A percentile compares a stretch with the other conserved stretches of the same genome.
phyloP scores from a whole-genome alignment of 2,888 invertebrate species.

The Tetheella fluctuosa region DNA sequence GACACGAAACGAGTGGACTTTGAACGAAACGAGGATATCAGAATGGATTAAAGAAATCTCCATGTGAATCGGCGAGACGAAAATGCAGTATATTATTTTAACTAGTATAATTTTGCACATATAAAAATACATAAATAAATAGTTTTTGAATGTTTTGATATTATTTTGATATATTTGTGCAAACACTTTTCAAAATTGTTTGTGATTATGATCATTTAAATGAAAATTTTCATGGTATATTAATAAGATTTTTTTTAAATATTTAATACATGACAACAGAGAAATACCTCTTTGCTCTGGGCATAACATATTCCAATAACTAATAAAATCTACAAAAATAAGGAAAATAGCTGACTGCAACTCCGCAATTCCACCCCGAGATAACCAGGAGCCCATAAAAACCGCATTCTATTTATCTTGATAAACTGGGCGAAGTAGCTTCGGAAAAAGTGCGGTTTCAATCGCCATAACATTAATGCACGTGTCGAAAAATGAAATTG shows the following conservation, averaged over 20 bases:
- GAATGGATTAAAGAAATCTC: slow-evolving; percentile 67
- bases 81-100: slow-evolving; percentile 43
- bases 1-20: slow-evolving; percentile 75
- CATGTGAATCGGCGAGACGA: slow-evolving; percentile 48
- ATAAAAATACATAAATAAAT: not conserved
- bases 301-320: not conserved
- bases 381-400: not conserved
- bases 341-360: not conserved
- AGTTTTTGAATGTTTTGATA: too few species aligned
- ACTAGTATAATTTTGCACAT: slow-evolving; percentile 25
- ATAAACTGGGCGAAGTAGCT: slow-evolving; percentile 10
- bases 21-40: slow-evolving; percentile 70
- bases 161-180: too few species aligned
- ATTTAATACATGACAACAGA: not conserved
- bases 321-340: not conserved
- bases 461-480: slow-evolving; percentile 74
- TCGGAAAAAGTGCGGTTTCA: slow-evolving; percentile 48
- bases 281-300: too few species aligned
- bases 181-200: too few species aligned
- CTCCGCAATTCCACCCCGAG: slow-evolving; percentile 2
- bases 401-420: slow-evolving; percentile 10
- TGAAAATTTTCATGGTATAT: too few species aligned
- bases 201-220: too few species aligned
- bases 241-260: too few species aligned
- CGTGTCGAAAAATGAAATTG: slow-evolving; percentile 83